phyloP scores from a whole-genome alignment of 2,113 vertebrate genomes.

The Pitta sordida region DNA sequence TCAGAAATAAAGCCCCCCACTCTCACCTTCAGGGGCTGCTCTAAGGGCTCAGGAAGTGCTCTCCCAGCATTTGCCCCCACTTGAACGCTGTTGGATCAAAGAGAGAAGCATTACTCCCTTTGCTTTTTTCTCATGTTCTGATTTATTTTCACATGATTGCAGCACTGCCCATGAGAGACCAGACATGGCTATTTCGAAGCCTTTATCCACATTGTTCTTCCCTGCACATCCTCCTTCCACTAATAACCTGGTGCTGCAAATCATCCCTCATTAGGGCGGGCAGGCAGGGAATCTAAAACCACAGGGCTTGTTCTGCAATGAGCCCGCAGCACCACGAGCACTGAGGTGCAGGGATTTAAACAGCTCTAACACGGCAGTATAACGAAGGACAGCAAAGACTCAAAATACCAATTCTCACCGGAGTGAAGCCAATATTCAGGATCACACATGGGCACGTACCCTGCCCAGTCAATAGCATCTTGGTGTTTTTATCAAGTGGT shows the following conservation, averaged over 20 bases:
- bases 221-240: neutral
- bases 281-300: neutral
- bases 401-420: neutral
- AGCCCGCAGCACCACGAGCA: fast-evolving
- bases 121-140: neutral
- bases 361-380: neutral
- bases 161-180: neutral
- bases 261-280: neutral
- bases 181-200: neutral
- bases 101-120: too few relatives aligned
- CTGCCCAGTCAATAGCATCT: neutral
- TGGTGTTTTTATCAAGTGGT: neutral
- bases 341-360: neutral
- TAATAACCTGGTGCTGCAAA: neutral
- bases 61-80: neutral
- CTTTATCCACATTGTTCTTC: neutral
- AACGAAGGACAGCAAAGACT: neutral
- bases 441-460: fast-evolving
- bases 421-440: neutral
- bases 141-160: neutral
- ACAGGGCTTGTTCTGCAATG: fast-evolving
- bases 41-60: neutral
- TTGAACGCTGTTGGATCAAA: neutral
- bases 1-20: neutral
- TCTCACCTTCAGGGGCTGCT: neutral